These are phyloP conservation scores for Ailurus styani DNA, from an alignment of 2,113 vertebrate genomes.

Conservation along the genomic window DNA sequence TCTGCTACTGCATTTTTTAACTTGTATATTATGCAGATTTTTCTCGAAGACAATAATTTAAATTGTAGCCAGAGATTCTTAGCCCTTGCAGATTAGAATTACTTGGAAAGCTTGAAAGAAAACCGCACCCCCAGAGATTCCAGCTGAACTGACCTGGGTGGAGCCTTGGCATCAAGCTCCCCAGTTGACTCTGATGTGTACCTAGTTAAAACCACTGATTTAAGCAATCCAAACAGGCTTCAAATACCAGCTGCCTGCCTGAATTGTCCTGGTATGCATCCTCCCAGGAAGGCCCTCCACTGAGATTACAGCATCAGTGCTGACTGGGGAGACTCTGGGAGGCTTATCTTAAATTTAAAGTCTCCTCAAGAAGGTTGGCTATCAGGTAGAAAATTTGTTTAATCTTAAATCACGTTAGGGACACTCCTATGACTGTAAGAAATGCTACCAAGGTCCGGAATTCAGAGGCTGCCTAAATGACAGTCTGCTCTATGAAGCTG, in stretches of 20 bases:
- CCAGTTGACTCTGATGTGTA: neutral
- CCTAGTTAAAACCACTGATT: neutral
- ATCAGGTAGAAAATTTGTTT: neutral
- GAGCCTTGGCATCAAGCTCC: neutral
- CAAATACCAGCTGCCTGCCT: neutral
- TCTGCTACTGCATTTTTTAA: neutral
- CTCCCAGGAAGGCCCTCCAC: neutral
- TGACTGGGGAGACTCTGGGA: no score
- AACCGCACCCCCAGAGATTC: neutral
- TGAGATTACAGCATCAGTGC: neutral
- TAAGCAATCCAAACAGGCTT: neutral
- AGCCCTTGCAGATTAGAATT: neutral
- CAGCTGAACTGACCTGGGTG: slow-evolving; percentile 22
- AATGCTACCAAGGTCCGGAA: neutral
- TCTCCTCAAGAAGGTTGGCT: neutral
- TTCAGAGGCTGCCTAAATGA: neutral
- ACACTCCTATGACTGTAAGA: neutral
- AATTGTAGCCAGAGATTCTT: neutral
- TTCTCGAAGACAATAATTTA: neutral
- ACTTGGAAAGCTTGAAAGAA: neutral
- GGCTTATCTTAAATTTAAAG: neutral
- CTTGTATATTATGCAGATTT: neutral
- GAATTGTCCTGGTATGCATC: neutral
- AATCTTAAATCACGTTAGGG: neutral
- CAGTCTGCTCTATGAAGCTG: neutral